phyloP scores from a whole-genome alignment of 2,888 invertebrate genomes.

The Bombylius major region DNA sequence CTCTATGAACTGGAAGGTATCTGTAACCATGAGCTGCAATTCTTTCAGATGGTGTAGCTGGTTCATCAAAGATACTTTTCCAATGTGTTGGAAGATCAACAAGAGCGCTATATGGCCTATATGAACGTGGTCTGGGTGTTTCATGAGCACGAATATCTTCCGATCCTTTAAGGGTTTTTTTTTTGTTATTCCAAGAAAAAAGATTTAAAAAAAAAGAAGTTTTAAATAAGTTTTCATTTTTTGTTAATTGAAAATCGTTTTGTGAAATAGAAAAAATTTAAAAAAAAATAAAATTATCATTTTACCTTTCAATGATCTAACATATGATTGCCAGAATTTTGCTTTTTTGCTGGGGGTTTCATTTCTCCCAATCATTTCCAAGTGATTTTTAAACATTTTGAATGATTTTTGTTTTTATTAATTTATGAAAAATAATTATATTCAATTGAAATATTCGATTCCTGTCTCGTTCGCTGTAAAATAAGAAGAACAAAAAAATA shows the following conservation, averaged over 20 bases:
- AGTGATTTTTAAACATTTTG: constrained; percentile 83
- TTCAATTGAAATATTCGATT: constrained; percentile 33
- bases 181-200: constrained; percentile 3
- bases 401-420: constrained; percentile 40
- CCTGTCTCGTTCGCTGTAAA: constrained; percentile 62
- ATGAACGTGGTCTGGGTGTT: constrained; percentile 55
- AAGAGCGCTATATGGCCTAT: constrained; percentile 54
- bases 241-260: background rate
- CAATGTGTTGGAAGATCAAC: constrained; percentile 60
- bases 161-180: constrained; percentile 52
- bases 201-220: background rate
- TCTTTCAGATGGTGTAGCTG: constrained; percentile 65
- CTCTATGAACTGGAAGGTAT: constrained; percentile 81
- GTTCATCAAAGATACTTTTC: constrained; percentile 83
- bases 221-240: constrained; percentile 1
- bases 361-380: constrained; percentile 89
- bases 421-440: constrained; percentile 5
- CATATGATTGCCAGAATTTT: constrained; percentile 88
- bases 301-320: constrained; percentile 82
- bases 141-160: constrained; percentile 86
- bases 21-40: constrained; percentile 81
- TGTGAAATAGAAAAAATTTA: background rate
- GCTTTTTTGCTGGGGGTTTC: constrained; percentile 86
- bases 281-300: constrained; percentile 1
- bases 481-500: constrained; percentile 20